Evolutionary conservation across 2,888 invertebrate genomes (phyloP), one percentile per base, ranked within the genome.

Genomic region (Cerastis leucographa): DNA sequence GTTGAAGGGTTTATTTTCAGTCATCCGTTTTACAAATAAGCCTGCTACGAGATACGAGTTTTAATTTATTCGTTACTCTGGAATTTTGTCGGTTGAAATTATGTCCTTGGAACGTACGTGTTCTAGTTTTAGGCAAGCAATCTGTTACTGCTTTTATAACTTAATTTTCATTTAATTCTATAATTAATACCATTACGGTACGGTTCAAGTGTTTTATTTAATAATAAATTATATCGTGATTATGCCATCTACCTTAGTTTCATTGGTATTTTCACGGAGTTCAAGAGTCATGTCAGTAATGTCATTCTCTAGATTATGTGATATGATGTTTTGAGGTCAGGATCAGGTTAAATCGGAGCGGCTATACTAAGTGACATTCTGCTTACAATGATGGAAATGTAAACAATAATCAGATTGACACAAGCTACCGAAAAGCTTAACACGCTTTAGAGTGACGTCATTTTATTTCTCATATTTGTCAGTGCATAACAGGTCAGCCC

Each of bases 41-140:
- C 44, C 19, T 70, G 71, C 42, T 29, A 22, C 2, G 49, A 49
- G n/a, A 67, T 11, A 76, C 19, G 74, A 81, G 73, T 82, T 87
- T 82, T 79, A 75, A 87, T 87, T 77, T 81, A 81, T 81, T 71
- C 74, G 72, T 74, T 65, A 56, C 54, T 35, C 54, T 56, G 64
- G 22, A 73, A 84, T 62, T 72, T 73, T 42, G 66, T 19, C 40
- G 25, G 49, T 61, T 59, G 29, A 66, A 76, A 71, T 76, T 76
- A 64, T 82, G 42, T 46, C 44, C 40, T 40, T 51, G 51, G 54
- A 46, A 61, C 68, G 78, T 62, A 69, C 25, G 68, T 61, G 22
- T 56, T 35, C n/a, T 35, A 78, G 12, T 25, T 29, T 71, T 59
- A 71, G 61, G 25, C 19, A 56, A 54, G n/a, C 61, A 66, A 72